Percentiles rank a stretch among this genome's conserved stretches.
phyloP scores from a whole-genome alignment of 1,140 invertebrate species.

The Drosophila mayri region DNA sequence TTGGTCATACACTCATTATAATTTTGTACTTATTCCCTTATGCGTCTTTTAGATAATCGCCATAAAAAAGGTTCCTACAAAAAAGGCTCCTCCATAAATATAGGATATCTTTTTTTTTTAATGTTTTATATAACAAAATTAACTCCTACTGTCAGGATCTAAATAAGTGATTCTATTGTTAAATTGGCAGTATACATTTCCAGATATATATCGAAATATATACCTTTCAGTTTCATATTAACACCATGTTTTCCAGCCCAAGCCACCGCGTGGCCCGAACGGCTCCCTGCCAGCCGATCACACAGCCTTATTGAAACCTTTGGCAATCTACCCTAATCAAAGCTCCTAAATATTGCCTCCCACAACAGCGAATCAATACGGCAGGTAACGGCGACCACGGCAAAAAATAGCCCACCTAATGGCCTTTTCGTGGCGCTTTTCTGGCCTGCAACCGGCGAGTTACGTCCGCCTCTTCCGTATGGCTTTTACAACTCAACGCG shows the following conservation, averaged over 20 bases:
- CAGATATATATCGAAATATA: neutral
- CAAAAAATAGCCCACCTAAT: conserved; percentile 12
- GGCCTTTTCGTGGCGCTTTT: conserved; percentile 32
- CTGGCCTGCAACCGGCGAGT: conserved; percentile 43
- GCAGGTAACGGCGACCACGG: neutral
- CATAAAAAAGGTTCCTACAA: no score
- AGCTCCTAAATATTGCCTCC: conserved; percentile 27
- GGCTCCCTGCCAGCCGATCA: neutral
- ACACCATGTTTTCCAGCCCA: no score
- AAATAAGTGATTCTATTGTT: neutral
- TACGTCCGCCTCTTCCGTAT: conserved; percentile 53
- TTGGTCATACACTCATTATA: no score
- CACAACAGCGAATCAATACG: conserved; percentile 27
- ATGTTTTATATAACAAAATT: no score
- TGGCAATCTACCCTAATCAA: conserved; percentile 43
- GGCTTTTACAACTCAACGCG: conserved; percentile 63
- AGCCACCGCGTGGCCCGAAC: neutral
- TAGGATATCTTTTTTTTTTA: no score
- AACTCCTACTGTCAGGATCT: neutral
- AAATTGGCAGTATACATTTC: neutral
- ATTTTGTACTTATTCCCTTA: no score
- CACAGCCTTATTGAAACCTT: conserved; percentile 18
- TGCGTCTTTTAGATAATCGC: no score
- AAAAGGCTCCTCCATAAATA: no score
- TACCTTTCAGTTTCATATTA: neutral